Evolutionary conservation across 2,113 vertebrate genomes (phyloP).

Genomic region (Oceanites oceanicus): DNA sequence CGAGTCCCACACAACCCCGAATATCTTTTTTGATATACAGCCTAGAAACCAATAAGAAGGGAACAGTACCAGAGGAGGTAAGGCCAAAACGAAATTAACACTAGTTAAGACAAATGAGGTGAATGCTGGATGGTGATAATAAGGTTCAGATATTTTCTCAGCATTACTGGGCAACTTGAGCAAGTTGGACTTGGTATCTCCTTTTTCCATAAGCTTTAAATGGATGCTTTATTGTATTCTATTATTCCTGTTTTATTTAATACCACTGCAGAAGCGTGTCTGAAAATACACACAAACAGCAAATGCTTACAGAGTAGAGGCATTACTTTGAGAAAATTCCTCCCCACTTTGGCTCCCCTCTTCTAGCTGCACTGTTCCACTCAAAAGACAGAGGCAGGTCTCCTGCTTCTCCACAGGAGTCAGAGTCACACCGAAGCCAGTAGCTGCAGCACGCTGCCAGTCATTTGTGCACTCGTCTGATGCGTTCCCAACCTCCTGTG

Average conservation of each 20-base stretch:
- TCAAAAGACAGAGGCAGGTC: not conserved
- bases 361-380: not conserved
- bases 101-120: not conserved
- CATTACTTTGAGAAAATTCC: not conserved
- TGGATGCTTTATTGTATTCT: not conserved
- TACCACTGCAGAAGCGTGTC: not conserved
- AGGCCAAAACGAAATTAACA: not conserved
- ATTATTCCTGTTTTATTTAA: not conserved
- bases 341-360: not conserved
- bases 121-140: not conserved
- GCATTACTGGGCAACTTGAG: not conserved
- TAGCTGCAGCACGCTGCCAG: not conserved
- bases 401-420: not conserved
- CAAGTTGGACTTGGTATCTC: not conserved
- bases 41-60: not conserved
- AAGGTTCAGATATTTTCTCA: not conserved
- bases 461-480: not conserved
- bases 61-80: not conserved
- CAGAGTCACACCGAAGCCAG: not conserved
- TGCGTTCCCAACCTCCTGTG: not conserved
- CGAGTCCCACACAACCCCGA: not conserved
- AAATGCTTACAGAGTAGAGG: not conserved
- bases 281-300: not conserved
- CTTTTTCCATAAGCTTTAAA: not conserved
- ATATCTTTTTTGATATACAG: not conserved